Base-by-base conservation (phyloP, 2,113 vertebrate genomes). In the Equus quagga region DNA sequence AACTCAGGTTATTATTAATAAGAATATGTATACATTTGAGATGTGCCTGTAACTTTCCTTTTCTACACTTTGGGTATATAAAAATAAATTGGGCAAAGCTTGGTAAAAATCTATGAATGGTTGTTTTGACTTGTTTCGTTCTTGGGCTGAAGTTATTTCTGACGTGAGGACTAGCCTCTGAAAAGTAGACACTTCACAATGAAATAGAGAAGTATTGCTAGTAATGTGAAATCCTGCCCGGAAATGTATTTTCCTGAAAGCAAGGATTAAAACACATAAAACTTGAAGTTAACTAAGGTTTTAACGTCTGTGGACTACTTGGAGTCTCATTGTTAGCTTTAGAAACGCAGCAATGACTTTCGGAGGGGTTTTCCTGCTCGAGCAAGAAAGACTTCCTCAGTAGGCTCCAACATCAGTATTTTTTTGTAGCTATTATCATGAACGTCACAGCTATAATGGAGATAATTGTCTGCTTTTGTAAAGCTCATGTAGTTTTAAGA, bases 201-300 rank as follows among this genome's bases (percentile, higher is more conserved):
- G 58, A 89, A 89, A 46, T 58, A 46, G 11, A 67, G 80, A 95
- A 80, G 58, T 83, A 33, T 75, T 17, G 28, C 33, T 81, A 44
- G 28, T 88, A 65, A 78, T 78, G 28, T n/a, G 56, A 18, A 80
- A 70, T 84, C 44, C 69, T 62, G 28, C 64, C 12, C 87, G n/a
- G 56, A 95, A 62, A 41, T 75, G 14, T 44, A 6, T 92, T 91
- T 76, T 78, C 49, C 83, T 83, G 44, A 88, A 72, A 60, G 56
- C 46, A 92, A 80, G 79, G 73, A 82, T 87, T 73, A 86, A 75
- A 91, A 67, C 41, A 83, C 33, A 60, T 9, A 81, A 81, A 91
- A 91, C 51, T 5, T 6, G 9, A 92, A 69, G n/a, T 67, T 78
- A 78, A 67, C 79, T 89, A 54, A 91, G 24, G 24, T 79, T 92